A percentile compares a stretch with the other conserved stretches of the same genome.
These are phyloP conservation scores for Tinamus major DNA, from an alignment of 2,797 vertebrate species.

Conservation along the genomic window DNA sequence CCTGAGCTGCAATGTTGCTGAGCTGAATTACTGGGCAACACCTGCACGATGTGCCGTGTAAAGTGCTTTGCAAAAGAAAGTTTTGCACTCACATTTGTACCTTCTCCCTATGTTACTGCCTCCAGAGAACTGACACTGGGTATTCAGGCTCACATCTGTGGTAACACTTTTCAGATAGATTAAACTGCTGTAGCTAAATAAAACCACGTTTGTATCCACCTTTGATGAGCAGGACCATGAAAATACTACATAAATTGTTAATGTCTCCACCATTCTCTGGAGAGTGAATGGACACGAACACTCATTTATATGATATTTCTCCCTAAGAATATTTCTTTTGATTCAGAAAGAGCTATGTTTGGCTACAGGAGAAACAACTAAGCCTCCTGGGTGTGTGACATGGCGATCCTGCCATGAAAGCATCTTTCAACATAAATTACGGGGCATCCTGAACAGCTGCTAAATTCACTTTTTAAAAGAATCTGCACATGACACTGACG, in stretches of 20 bases:
- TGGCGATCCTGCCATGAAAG: fast-evolving
- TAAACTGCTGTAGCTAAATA: background rate
- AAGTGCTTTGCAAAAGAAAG: background rate
- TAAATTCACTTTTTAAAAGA: background rate
- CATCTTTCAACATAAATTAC: background rate
- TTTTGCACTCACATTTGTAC: background rate
- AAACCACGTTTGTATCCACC: background rate
- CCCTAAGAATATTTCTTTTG: background rate
- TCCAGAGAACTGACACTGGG: no score
- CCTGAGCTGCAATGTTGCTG: background rate
- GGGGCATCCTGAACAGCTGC: background rate
- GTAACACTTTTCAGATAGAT: background rate
- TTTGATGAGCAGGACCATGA: background rate
- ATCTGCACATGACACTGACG: background rate
- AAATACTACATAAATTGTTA: background rate
- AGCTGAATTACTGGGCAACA: background rate
- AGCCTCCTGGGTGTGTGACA: background rate
- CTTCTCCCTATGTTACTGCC: fast-evolving
- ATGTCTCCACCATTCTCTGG: background rate
- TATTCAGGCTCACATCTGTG: no score
- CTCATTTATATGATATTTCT: background rate
- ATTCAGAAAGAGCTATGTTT: fast-evolving
- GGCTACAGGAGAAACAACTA: background rate
- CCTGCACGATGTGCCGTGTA: background rate
- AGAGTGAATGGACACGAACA: background rate